Evolutionary conservation across 1,140 invertebrate genomes (phyloP).

Genomic region (Saccostrea echinata): DNA sequence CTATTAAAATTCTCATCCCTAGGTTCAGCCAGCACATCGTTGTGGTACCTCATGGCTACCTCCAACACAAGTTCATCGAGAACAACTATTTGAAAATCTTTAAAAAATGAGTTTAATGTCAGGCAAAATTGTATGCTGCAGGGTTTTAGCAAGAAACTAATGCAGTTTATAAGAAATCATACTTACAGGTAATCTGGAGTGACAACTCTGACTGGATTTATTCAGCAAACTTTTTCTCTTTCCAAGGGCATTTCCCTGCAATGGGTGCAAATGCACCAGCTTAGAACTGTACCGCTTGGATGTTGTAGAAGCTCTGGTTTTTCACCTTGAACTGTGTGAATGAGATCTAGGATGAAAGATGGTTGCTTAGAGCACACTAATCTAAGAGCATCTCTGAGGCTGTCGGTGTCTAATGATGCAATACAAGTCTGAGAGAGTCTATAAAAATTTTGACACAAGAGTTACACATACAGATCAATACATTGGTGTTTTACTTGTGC

Average conservation of each 20-base stretch:
- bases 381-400: too few species aligned
- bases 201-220: neutral
- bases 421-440: too few species aligned
- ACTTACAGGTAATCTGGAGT: slow-evolving; percentile 10
- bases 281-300: neutral
- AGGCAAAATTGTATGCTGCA: neutral
- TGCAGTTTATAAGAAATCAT: neutral
- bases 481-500: too few species aligned
- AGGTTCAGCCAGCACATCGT: neutral
- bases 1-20: neutral
- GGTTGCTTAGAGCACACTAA: too few species aligned
- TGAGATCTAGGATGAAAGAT: too few species aligned
- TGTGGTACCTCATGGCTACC: neutral
- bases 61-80: neutral
- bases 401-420: too few species aligned
- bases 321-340: too few species aligned
- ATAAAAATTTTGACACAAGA: too few species aligned
- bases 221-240: slow-evolving; percentile 45
- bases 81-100: neutral
- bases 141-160: neutral
- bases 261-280: slow-evolving; percentile 46
- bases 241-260: slow-evolving; percentile 51
- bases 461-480: too few species aligned
- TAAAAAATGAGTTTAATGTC: neutral
- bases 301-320: too few species aligned